Base-by-base conservation (phyloP, 2,797 vertebrate species). In the Mastacembelus armatus region DNA sequence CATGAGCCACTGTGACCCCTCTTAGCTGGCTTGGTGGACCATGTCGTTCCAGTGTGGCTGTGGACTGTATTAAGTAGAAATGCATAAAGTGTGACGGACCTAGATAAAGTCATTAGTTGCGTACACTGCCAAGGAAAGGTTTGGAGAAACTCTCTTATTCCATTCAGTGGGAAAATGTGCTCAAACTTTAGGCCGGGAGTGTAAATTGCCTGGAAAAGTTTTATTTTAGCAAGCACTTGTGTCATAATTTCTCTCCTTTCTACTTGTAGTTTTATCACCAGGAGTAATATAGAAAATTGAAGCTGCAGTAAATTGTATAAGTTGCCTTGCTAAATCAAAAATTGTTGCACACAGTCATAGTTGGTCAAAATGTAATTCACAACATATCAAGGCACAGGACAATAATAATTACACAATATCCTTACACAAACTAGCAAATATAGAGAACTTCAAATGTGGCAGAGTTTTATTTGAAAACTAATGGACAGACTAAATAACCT, bases 1-100 rank as follows among this genome's bases (percentile, higher is more conserved):
- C 16, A 38, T 51, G 39, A 35, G 27, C 26, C 47, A 24, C n/a
- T n/a, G n/a, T n/a, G n/a, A 35, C 72, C 36, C 71, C 74, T 56
- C 52, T 48, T 24, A 24, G 47, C 51, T 27, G 60, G 78, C 71
- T n/a, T 22, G 0, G 52, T 27, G 33, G 22, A 38, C 27, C 5
- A 4, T 33, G 30, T 35, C 38, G 18, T 18, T 65, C 26, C 27
- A 19, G 55, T 10, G 54, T 64, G 48, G 30, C 4, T 30, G 16
- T 30, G 51, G n/a, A n/a, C n/a, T 42, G 61, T 55, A n/a, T 64
- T 11, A 26, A 52, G 19, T 4, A 48, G 26, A 54, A 21, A 21
- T 43, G 24, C 3, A 35, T 19, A 14, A 48, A 54, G 57, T 12
- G 42, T 4, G 15, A 35, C n/a, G n/a, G n/a, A n/a, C n/a, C n/a